phyloP scores from a whole-genome alignment of 2,888 invertebrate species.

The Drosophila anceps region DNA sequence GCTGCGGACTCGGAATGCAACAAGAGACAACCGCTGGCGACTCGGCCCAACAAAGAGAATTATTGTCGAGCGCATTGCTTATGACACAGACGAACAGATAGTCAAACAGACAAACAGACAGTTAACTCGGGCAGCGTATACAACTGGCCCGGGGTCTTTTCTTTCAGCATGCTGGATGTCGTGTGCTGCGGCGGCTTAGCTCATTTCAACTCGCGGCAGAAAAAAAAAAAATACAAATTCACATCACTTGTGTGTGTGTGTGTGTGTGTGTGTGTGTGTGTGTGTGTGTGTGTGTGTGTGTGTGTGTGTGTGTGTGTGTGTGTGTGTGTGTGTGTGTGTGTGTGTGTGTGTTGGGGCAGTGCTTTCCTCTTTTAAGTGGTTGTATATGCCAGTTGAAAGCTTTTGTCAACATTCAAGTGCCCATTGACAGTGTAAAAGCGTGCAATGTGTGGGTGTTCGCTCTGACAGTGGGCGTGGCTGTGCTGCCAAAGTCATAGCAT shows the following conservation, averaged over 20 bases:
- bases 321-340: background rate
- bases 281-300: conserved; percentile 5
- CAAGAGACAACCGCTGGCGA: conserved; percentile 54
- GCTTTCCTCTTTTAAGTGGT: conserved; percentile 77
- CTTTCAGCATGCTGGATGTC: conserved; percentile 49
- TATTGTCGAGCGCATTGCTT: conserved; percentile 65
- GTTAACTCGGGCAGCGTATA: background rate
- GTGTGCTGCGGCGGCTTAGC: conserved; percentile 49
- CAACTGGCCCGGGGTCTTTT: background rate
- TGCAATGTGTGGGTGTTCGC: conserved; percentile 33
- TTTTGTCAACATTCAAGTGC: conserved; percentile 80
- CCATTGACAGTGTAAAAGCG: conserved; percentile 76
- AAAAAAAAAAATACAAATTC: conserved; percentile 45
- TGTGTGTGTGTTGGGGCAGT: conserved; percentile 41
- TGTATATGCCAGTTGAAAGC: conserved; percentile 79
- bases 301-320: background rate
- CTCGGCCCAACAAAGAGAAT: conserved; percentile 66
- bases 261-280: conserved; percentile 10
- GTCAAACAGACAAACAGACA: conserved; percentile 13
- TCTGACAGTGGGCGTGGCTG: conserved; percentile 1
- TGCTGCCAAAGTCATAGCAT: conserved; percentile 42
- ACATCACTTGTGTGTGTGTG: background rate
- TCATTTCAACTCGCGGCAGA: conserved; percentile 68
- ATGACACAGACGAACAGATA: conserved; percentile 64
- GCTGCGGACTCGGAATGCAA: conserved; percentile 48